Evolutionary conservation across 92 coral and sea anemone genomes (phyloP), one percentile per base, ranked within the genome.

Genomic region (Hydrozoanthus gracilis): DNA sequence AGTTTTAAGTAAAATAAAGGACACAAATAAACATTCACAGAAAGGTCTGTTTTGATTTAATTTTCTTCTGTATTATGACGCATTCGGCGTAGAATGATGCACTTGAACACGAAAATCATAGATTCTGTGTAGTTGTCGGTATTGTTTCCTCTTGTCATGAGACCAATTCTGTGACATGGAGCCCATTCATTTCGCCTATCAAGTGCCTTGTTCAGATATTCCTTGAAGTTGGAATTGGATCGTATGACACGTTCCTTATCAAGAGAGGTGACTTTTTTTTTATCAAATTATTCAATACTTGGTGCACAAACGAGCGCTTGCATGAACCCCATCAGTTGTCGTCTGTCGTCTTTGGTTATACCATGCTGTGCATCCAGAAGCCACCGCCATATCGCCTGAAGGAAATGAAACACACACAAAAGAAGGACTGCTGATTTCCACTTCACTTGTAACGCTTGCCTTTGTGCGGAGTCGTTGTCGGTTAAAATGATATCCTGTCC

Each of bases 101-200:
- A 87, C 76, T 92, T 92, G 13, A 91, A 90, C 27, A 93, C 88
- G 64, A 88, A 90, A 51, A 93, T 88, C 77, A 90, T 73, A 16
- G 93, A 90, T 20, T 93, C 93, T 2, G 90, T 88, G 88, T 88
- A 86, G 79, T 90, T 90, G 75, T 93, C 93, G 13, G 92, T 93
- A n/a, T 93, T 90, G 76, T 93, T 93, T 44, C 95, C 95, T 16
- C 90, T 83, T 75, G 93, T 90, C 76, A 78, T 82, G 7, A 92
- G 79, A 13, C 86, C 67, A 7, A 47, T 86, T 15, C 91, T 18
- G 66, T 64, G 79, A 27, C 71, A 70, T 11, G 85, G 75, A 64
- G 91, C 91, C 89, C 90, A 87, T 56, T 87, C 84, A 68, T 92
- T 89, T 52, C 69, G 88, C 73, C 95, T 89, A 35, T 82, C 88